These are phyloP conservation scores for Rhea pennata DNA, from an alignment of 2,113 vertebrate genomes.

Conservation along the genomic window DNA sequence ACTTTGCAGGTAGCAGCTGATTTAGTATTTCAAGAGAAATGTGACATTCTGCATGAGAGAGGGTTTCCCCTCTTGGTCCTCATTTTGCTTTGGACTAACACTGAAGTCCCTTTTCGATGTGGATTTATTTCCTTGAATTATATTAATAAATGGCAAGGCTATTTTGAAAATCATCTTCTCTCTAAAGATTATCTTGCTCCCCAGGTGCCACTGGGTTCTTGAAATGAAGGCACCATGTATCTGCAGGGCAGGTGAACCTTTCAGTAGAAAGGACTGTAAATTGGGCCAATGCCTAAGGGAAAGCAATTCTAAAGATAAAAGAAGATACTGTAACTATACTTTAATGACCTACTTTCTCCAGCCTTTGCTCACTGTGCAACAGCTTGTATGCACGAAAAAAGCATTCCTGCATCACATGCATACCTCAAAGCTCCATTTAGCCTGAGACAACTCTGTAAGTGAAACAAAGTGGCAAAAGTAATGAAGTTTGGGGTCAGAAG, in stretches of 20 bases:
- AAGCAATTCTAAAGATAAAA: background rate
- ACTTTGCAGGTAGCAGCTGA: background rate
- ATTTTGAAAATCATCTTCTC: background rate
- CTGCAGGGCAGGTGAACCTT: background rate
- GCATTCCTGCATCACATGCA: rapidly evolving
- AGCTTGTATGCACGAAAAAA: rapidly evolving
- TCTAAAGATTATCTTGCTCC: background rate
- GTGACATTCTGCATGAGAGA: background rate
- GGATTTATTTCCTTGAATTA: background rate
- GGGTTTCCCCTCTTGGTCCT: background rate
- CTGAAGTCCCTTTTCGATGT: background rate
- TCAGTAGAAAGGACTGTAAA: background rate
- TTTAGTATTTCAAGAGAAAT: background rate
- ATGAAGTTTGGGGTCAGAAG: background rate
- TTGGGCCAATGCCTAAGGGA: background rate
- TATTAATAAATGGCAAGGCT: background rate
- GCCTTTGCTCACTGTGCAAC: background rate
- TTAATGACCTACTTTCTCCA: background rate
- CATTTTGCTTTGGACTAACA: rapidly evolving
- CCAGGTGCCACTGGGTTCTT: background rate
- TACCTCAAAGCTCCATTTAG: background rate
- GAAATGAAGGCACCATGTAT: background rate
- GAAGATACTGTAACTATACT: background rate
- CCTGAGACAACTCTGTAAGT: background rate
- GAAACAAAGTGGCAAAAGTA: background rate